These are phyloP conservation scores for Hydrozoanthus gracilis DNA, from an alignment of 92 coral and sea anemone species.

Conservation along the genomic window DNA sequence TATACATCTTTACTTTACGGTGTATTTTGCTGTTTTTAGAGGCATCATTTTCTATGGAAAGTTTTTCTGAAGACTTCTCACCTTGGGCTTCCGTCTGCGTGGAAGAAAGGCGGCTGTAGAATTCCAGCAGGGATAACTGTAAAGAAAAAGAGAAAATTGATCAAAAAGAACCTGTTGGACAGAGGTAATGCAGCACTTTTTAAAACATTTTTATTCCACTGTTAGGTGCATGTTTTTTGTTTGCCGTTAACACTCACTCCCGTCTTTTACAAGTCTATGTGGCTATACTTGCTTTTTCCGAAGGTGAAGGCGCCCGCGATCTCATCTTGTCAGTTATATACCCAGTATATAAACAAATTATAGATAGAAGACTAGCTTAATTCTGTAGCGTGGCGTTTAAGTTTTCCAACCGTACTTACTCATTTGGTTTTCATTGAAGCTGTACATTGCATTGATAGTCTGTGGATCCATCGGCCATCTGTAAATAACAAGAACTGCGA, in stretches of 20 bases:
- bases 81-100: slow-evolving; percentile 89
- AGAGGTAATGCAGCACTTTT: too few species aligned
- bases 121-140: slow-evolving; percentile 98
- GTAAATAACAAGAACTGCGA: not conserved
- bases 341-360: too few species aligned
- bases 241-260: too few species aligned
- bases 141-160: slow-evolving; percentile 12
- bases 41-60: not conserved
- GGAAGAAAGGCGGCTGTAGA: slow-evolving; percentile 96
- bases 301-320: too few species aligned
- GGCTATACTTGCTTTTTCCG: too few species aligned
- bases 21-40: too few species aligned
- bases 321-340: too few species aligned
- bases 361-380: too few species aligned
- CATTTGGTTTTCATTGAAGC: slow-evolving; percentile 97
- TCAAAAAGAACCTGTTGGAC: not conserved
- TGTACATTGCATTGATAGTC: slow-evolving; percentile 99
- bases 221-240: too few species aligned
- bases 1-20: too few species aligned
- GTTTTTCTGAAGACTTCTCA: slow-evolving; percentile 29
- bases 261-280: too few species aligned
- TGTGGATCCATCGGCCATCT: slow-evolving; percentile 99
- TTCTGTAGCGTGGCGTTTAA: not conserved
- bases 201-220: too few species aligned
- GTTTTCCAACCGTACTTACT: slow-evolving; percentile 61